A percentile compares a stretch with the other conserved stretches of the same genome.
Conservation (phyloP, 2,797 vertebrate genomes). For the Anguilla pacifica region DNA sequence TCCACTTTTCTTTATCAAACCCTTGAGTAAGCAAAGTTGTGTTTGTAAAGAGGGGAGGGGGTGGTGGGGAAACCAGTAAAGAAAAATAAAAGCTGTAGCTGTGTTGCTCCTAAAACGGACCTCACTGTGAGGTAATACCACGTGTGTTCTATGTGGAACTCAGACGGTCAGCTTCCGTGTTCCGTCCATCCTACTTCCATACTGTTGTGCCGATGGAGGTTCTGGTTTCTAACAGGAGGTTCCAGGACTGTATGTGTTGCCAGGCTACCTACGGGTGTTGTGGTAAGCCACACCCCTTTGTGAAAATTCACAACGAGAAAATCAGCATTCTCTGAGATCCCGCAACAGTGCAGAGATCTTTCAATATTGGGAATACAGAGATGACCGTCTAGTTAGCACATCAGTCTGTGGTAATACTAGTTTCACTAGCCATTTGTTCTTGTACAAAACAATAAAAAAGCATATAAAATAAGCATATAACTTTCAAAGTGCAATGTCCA, state of each 20-base stretch:
- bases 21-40: conserved; percentile 21
- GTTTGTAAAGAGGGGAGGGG: conserved; percentile 17
- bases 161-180: background rate
- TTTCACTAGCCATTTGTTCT: conserved; percentile 35
- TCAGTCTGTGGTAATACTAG: conserved; percentile 6
- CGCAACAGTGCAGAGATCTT: background rate
- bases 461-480: background rate
- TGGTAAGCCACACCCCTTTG: background rate
- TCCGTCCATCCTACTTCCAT: background rate
- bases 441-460: background rate
- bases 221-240: background rate
- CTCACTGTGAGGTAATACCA: conserved; percentile 51
- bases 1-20: conserved; percentile 3
- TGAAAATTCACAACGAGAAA: background rate
- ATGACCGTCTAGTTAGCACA: background rate
- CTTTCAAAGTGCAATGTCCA: background rate
- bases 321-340: background rate
- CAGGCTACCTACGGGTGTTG: background rate
- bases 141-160: background rate
- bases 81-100: conserved; percentile 28
- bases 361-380: background rate
- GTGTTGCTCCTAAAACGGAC: conserved; percentile 36
- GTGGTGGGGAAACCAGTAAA: background rate
- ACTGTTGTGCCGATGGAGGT: background rate
- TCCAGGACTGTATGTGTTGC: background rate